A percentile compares a stretch with the other conserved stretches of the same genome.
Conservation (phyloP, 2,113 vertebrate genomes). For the Sylvilagus bachmani region DNA sequence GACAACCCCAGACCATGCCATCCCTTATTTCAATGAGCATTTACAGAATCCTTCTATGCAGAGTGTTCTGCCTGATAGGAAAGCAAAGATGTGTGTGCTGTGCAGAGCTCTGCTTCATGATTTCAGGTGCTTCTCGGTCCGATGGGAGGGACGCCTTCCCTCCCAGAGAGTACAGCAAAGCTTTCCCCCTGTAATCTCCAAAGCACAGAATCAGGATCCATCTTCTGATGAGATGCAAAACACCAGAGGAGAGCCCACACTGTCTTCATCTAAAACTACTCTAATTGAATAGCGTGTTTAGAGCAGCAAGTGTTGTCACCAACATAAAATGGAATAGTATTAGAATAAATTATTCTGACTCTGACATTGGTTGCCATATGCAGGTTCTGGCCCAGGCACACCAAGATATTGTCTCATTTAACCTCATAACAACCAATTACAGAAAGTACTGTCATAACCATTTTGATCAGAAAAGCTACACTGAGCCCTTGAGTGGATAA, state of each 20-base stretch:
- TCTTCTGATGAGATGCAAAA: neutral
- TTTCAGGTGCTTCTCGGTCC: neutral
- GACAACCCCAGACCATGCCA: neutral
- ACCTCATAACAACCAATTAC: neutral
- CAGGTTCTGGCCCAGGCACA: neutral
- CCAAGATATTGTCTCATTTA: neutral
- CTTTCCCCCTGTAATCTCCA: neutral
- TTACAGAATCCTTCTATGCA: neutral
- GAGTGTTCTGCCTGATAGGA: neutral
- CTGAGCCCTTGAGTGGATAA: neutral
- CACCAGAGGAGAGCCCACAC: neutral
- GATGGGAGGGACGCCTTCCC: neutral
- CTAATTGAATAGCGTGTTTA: neutral
- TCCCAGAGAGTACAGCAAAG: neutral
- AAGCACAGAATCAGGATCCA: neutral
- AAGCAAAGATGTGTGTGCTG: neutral
- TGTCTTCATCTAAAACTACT: constrained; percentile 9
- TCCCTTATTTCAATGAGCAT: neutral
- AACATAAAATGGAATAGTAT: neutral
- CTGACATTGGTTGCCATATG: neutral
- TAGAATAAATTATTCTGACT: neutral
- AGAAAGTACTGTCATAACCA: neutral
- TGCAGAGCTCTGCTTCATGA: neutral
- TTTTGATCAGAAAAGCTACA: neutral
- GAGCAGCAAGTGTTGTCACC: neutral